Percentiles rank a stretch among this genome's conserved stretches.
Evolutionary conservation across 2,113 vertebrate genomes (phyloP).

Genomic region (Podarcis raffonei): DNA sequence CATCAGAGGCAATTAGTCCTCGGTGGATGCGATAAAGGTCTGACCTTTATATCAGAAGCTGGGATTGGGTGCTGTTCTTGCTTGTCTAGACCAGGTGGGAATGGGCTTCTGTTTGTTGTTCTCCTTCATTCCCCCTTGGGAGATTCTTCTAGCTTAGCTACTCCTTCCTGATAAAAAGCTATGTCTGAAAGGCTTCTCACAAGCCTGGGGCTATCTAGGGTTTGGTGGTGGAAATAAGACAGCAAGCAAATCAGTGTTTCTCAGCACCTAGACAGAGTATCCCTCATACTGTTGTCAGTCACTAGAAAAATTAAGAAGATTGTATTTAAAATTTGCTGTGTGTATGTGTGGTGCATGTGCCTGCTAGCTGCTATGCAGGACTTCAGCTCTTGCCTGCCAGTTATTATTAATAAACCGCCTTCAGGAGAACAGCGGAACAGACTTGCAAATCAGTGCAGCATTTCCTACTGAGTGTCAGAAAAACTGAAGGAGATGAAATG

Average conservation of each 20-base stretch:
- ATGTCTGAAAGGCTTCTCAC: neutral
- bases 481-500: neutral
- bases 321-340: neutral
- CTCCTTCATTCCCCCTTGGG: neutral
- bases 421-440: neutral
- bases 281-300: neutral
- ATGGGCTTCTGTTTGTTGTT: neutral
- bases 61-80: too few species aligned
- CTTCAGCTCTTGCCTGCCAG: neutral
- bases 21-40: too few species aligned
- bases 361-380: neutral
- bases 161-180: neutral
- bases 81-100: neutral
- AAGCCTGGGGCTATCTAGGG: neutral
- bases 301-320: constrained; percentile 37
- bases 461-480: neutral
- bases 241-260: too few species aligned
- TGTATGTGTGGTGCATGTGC: neutral
- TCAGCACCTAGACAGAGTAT: neutral
- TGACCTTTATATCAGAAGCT: too few species aligned
- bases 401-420: constrained; percentile 1
- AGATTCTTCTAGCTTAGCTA: neutral
- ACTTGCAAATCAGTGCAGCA: neutral
- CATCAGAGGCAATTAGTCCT: too few species aligned
- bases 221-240: neutral